Base-by-base conservation (phyloP, 2,888 invertebrate genomes). In the Tipula confusa region DNA sequence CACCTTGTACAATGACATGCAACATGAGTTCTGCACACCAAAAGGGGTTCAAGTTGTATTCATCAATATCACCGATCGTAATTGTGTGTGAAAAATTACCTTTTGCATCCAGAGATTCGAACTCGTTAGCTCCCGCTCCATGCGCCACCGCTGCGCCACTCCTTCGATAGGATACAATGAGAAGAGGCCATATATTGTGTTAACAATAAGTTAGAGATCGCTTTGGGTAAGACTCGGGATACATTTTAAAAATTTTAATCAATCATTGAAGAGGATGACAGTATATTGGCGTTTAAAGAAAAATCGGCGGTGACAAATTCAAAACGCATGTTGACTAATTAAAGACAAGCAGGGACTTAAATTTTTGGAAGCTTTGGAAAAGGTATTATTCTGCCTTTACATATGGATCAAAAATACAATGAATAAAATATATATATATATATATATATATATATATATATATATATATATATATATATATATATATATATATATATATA, bases 191-290 rank as follows among this genome's bases (percentile, higher is more conserved):
- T 96, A 86, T 95, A 95, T 86, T 98, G 98, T 88, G 94, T 98
- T 0, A 92, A 94, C 82, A 93, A 95, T 85, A 97, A 97, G 88
- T 91, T 99, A 79, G 93, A 97, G 86, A 99, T 98, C 0, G 93
- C 95, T 0, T 89, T 98, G 11, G 99, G 99, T 7, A 98, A 98
- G 88, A 97, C 99, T 0, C 96, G 97, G 87, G 98, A 96, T 86
- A 96, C 96, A 1, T 96, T 97, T 87, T 94, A 95, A 80, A 95
- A 93, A 86, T 95, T 97, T 86, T 97, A 97, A 90, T 92, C 93
- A 48, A 93, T 94, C 7, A 90, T 96, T 83, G 95, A 96, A 89
- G 92, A 92, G 79, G 90, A 95, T 81, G 96, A 96, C 0, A 92
- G 94, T 83, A 94, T 95, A 85, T 91, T 94, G 85, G 86, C 88